phyloP scores from a whole-genome alignment of 64 coral and sea anemone species.

The Montipora capricornis region DNA sequence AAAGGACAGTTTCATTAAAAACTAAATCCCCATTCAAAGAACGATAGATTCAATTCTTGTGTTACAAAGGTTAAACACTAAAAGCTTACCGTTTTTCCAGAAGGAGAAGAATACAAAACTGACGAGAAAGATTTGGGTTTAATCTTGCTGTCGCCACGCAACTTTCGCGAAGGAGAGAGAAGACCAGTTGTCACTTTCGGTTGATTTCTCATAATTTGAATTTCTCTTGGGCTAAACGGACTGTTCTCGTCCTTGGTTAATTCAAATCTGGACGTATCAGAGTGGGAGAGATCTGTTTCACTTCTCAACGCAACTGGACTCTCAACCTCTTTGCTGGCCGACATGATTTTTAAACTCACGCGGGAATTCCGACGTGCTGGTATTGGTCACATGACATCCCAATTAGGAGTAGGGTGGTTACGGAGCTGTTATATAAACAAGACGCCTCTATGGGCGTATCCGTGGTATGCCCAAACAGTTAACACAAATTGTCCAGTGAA shows the following conservation, averaged over 20 bases:
- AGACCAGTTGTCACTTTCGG: conserved; percentile 67
- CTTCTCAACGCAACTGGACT: conserved; percentile 39
- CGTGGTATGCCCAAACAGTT: no score
- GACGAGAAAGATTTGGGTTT: conserved; percentile 72
- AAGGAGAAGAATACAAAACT: conserved; percentile 72
- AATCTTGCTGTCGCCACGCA: conserved; percentile 51
- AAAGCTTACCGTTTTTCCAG: conserved; percentile 27
- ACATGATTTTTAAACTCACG: conserved; percentile 83
- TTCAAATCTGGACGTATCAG: conserved; percentile 8
- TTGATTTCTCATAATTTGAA: conserved; percentile 88
- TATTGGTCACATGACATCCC: conserved; percentile 48
- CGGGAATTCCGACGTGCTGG: conserved; percentile 69
- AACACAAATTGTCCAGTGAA: no score
- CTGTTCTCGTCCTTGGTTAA: conserved; percentile 74
- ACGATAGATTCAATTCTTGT: no score
- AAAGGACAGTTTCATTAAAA: no score
- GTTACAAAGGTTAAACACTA: no score
- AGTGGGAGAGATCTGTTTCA: not conserved
- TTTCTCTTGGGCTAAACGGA: conserved; percentile 85
- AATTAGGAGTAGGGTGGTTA: not conserved
- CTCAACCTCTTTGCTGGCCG: not conserved
- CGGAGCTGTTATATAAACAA: no score
- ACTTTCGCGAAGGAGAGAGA: conserved; percentile 67
- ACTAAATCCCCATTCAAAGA: no score
- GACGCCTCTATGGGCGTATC: no score